phyloP scores from a whole-genome alignment of 2,113 vertebrate species.

The Zapornia atra region DNA sequence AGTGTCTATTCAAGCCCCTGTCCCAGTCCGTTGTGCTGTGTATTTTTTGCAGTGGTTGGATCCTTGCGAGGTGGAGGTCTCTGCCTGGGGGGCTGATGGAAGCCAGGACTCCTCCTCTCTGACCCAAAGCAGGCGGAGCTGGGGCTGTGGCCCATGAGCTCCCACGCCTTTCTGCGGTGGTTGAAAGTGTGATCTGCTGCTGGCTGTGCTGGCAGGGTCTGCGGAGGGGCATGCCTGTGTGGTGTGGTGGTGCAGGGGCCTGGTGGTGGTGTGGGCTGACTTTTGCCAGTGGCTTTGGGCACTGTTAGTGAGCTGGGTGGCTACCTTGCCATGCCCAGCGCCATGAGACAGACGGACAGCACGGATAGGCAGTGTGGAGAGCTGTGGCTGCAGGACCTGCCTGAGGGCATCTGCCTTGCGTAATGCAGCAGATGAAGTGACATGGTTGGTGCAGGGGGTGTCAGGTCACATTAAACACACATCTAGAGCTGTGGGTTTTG shows the following conservation, averaged over 20 bases:
- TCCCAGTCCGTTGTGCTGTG: not conserved
- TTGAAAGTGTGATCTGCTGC: not conserved
- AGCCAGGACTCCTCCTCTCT: not conserved
- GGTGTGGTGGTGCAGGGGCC: not conserved
- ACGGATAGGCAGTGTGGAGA: accelerated
- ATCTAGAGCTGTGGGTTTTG: not conserved
- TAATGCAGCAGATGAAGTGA: not conserved
- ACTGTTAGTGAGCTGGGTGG: not conserved
- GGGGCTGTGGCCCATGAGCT: not conserved
- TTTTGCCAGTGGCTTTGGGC: not conserved
- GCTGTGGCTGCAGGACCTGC: not conserved
- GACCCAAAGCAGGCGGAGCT: accelerated
- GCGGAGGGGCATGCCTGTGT: not conserved
- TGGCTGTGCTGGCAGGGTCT: not conserved
- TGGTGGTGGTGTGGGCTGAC: not conserved
- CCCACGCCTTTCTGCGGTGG: not conserved
- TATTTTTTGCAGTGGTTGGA: not conserved
- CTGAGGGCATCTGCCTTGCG: not conserved
- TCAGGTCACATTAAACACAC: not conserved
- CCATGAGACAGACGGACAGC: not conserved
- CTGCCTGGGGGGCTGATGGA: not conserved
- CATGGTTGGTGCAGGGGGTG: not conserved
- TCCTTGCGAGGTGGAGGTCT: not conserved
- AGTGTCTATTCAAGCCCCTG: conserved; percentile 26
- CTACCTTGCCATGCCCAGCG: not conserved